Conservation (phyloP, 2,797 vertebrate genomes). For the Peromyscus melanophrys region DNA sequence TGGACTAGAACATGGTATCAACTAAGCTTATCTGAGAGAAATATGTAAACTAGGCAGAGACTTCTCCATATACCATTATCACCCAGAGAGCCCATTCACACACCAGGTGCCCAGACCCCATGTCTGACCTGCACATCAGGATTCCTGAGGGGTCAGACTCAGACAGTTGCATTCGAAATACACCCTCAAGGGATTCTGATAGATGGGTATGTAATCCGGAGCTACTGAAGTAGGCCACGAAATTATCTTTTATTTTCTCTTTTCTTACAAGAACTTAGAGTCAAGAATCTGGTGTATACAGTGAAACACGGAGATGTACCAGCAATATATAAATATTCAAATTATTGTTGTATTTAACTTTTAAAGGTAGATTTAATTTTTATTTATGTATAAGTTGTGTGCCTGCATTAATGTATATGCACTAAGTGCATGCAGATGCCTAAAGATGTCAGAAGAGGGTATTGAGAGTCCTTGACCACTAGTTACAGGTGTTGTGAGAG, state of each 20-base stretch:
- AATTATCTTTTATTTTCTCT: background rate
- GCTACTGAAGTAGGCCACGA: background rate
- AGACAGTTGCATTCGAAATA: background rate
- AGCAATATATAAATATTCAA: background rate
- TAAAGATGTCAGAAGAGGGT: background rate
- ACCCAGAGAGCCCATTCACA: background rate
- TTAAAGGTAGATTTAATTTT: background rate
- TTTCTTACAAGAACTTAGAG: background rate
- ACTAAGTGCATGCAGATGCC: background rate
- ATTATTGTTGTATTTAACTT: background rate
- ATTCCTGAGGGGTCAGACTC: background rate
- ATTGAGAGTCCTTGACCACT: background rate
- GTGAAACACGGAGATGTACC: background rate
- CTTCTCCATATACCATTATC: background rate
- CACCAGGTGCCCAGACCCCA: background rate
- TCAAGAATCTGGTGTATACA: background rate
- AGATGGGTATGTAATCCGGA: background rate
- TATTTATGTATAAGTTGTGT: background rate
- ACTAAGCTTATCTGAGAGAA: background rate
- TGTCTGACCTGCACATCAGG: background rate
- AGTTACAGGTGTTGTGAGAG: background rate
- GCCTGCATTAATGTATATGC: background rate
- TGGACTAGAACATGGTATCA: background rate
- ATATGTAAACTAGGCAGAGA: no score
- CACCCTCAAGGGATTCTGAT: background rate